A percentile compares a stretch with the other conserved stretches of the same genome.
These are phyloP conservation scores for Caloenas nicobarica DNA, from an alignment of 2,113 vertebrate species.

Conservation along the genomic window DNA sequence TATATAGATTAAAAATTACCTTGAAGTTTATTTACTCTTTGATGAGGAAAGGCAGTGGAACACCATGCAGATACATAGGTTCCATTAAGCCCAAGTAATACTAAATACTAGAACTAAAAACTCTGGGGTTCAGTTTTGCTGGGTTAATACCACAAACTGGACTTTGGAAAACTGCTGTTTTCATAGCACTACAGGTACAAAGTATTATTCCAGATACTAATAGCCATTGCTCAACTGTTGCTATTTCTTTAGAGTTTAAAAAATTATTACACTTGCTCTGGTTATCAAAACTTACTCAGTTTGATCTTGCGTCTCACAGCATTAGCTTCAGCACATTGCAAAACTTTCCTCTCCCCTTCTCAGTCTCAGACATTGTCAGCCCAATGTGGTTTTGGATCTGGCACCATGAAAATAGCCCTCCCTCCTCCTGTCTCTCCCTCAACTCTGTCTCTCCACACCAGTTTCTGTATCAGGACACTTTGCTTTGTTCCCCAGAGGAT, in stretches of 20 bases:
- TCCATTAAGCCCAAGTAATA: constrained; percentile 3
- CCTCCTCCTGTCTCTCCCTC: neutral
- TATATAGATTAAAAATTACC: constrained; percentile 75
- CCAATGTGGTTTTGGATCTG: neutral
- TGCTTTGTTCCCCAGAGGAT: neutral
- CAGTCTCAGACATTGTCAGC: neutral
- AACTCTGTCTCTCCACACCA: neutral
- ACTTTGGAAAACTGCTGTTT: neutral
- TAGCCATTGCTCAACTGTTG: neutral
- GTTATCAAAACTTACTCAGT: neutral
- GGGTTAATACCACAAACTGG: neutral
- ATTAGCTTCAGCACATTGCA: neutral
- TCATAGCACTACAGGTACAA: neutral
- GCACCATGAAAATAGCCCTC: neutral
- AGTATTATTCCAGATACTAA: neutral
- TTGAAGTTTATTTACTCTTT: constrained; percentile 62
- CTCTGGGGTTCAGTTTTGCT: neutral
- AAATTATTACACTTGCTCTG: neutral
- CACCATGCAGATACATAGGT: constrained; percentile 1
- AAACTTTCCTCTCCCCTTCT: neutral
- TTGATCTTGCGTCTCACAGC: neutral
- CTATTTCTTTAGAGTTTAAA: neutral
- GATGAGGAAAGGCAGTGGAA: constrained; percentile 64
- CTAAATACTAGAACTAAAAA: constrained; percentile 31
- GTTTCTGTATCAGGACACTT: neutral